phyloP scores from a whole-genome alignment of 2,113 vertebrate species.

The Hemichromis elongatus region DNA sequence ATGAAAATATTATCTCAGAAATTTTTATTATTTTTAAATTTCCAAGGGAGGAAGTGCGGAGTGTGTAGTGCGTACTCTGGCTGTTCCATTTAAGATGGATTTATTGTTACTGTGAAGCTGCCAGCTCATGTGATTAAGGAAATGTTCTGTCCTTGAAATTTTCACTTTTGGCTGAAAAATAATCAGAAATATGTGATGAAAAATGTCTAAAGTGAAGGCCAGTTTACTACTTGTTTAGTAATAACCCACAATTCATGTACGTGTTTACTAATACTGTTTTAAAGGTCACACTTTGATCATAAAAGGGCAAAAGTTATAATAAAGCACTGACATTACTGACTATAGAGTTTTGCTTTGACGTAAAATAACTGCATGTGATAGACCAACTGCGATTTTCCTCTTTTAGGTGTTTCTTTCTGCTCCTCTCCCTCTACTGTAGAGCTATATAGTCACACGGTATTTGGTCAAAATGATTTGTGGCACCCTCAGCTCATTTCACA shows the following conservation, averaged over 20 bases:
- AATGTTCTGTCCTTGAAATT: not conserved
- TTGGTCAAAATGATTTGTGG: not conserved
- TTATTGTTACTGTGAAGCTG: not conserved
- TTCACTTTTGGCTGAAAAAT: not conserved
- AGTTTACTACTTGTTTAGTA: not conserved
- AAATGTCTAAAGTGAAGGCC: not conserved
- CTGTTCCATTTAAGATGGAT: not conserved
- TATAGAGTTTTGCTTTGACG: not conserved
- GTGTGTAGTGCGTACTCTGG: not conserved
- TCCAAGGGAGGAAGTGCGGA: not conserved
- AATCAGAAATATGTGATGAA: not conserved
- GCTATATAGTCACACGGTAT: accelerated
- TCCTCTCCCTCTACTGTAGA: accelerated
- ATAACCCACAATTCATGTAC: not conserved
- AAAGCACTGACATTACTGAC: not conserved
- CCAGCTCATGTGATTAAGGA: not conserved
- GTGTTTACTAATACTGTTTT: not conserved
- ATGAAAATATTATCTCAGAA: constrained; percentile 22
- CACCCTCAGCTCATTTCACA: not conserved
- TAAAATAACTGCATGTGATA: not conserved
- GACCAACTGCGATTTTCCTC: not conserved
- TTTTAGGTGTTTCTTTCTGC: not conserved
- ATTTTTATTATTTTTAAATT: constrained; percentile 10
- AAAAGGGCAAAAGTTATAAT: not conserved
- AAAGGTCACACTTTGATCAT: not conserved